These are phyloP conservation scores for Coecobrya sp. DNA, from an alignment of 2,888 invertebrate species.

Conservation along the genomic window DNA sequence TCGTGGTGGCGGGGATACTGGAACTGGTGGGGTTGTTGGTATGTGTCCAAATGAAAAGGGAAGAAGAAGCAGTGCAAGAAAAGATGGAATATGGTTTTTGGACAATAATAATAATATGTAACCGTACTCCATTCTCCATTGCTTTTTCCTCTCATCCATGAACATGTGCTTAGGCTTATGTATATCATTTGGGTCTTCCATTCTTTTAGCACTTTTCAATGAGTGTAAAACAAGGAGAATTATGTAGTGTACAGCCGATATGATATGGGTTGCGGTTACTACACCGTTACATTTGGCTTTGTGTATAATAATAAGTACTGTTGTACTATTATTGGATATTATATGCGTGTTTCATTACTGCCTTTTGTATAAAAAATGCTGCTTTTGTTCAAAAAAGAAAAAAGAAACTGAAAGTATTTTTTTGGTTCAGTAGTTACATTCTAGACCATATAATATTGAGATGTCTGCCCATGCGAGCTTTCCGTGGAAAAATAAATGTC, in stretches of 20 bases:
- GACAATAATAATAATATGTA: constrained; percentile 50
- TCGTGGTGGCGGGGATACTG: neutral
- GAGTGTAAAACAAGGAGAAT: constrained; percentile 47
- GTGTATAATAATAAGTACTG: neutral
- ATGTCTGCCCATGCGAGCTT: neutral
- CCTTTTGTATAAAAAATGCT: neutral
- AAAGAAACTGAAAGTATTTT: constrained; percentile 25
- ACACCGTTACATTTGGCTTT: neutral
- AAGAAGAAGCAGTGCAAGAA: neutral
- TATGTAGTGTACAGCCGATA: constrained; percentile 25
- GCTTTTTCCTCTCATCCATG: constrained; percentile 23
- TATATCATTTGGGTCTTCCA: neutral
- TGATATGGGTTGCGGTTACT: neutral
- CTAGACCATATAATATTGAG: neutral
- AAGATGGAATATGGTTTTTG: constrained; percentile 5
- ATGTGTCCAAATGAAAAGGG: constrained; percentile 19
- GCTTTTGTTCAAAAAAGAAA: neutral
- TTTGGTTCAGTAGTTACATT: constrained; percentile 39
- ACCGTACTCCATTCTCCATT: constrained; percentile 52
- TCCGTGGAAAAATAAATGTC: neutral
- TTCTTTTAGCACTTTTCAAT: constrained; percentile 30
- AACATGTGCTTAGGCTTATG: neutral
- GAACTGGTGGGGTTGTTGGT: constrained; percentile 1
- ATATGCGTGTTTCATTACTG: neutral
- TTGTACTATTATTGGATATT: neutral